These are phyloP conservation scores for Calameuta pallipes DNA, from an alignment of 2,888 invertebrate species.

Conservation along the genomic window DNA sequence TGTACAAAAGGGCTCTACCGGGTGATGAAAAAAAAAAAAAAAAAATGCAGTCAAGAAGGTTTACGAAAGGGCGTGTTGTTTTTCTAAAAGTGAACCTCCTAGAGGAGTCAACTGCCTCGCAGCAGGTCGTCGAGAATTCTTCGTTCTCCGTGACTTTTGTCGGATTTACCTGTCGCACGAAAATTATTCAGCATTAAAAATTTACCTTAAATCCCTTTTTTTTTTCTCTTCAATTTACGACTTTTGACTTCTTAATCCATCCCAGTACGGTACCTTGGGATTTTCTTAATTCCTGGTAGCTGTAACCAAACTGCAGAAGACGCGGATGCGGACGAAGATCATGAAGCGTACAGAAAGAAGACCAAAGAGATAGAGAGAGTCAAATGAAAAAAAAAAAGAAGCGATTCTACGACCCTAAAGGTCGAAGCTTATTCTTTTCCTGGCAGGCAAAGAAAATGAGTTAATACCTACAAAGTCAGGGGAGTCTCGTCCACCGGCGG, in stretches of 20 bases:
- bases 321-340: not conserved
- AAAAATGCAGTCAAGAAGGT: not conserved
- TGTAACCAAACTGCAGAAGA: not conserved
- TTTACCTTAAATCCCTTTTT: constrained; percentile 33
- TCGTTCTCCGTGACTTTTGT: constrained; percentile 33
- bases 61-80: constrained; percentile 26
- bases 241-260: constrained; percentile 38
- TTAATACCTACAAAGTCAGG: not conserved
- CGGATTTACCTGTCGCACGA: constrained; percentile 28
- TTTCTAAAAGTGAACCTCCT: constrained; percentile 19
- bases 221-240: not conserved
- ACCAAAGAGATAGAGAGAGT: constrained; percentile 12
- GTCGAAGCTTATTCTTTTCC: constrained; percentile 4
- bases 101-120: constrained; percentile 23
- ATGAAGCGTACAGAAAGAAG: constrained; percentile 11
- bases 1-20: not conserved
- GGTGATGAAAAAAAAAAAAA: not conserved
- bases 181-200: constrained; percentile 41
- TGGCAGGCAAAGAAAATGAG: not conserved
- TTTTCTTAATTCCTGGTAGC: constrained; percentile 7
- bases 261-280: constrained; percentile 22
- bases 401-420: not conserved
- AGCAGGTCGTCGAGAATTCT: constrained; percentile 34
- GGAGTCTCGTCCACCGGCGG: constrained; percentile 5
- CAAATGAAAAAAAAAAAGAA: constrained; percentile 24